These are phyloP conservation scores for Chiloscyllium plagiosum DNA, from an alignment of 2,113 vertebrate genomes.

Conservation along the genomic window DNA sequence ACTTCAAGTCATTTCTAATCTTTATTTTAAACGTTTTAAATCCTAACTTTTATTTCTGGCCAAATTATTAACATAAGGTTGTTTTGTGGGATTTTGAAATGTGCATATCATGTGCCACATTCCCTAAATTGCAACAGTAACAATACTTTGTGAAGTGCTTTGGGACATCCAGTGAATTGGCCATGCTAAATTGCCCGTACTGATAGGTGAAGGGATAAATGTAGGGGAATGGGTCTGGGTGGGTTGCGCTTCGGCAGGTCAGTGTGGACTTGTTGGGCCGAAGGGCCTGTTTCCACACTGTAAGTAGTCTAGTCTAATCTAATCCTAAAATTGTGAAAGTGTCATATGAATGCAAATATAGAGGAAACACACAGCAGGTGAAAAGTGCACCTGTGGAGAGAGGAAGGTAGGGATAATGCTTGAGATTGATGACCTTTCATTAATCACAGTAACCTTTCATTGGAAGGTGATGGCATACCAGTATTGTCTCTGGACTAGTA, in stretches of 20 bases:
- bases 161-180: too few relatives aligned
- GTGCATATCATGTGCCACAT: background rate
- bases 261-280: too few relatives aligned
- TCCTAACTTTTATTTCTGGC: background rate
- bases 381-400: background rate
- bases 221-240: too few relatives aligned
- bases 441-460: background rate
- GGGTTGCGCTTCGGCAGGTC: too few relatives aligned
- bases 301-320: too few relatives aligned
- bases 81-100: background rate
- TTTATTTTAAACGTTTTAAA: background rate
- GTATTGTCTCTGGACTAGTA: too few relatives aligned
- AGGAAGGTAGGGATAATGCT: background rate
- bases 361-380: background rate
- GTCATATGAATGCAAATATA: too few relatives aligned
- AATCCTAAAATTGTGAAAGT: too few relatives aligned
- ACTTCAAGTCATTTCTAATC: background rate
- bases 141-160: background rate
- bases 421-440: background rate
- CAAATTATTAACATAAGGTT: background rate
- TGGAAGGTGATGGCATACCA: too few relatives aligned
- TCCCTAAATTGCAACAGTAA: background rate
- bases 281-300: too few relatives aligned
- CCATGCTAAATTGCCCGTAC: too few relatives aligned
- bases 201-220: too few relatives aligned